Percentiles rank a stretch among this genome's conserved stretches.
These are phyloP conservation scores for Aphelenchoides fujianensis DNA, from an alignment of 1,140 invertebrate species.

Conservation along the genomic window DNA sequence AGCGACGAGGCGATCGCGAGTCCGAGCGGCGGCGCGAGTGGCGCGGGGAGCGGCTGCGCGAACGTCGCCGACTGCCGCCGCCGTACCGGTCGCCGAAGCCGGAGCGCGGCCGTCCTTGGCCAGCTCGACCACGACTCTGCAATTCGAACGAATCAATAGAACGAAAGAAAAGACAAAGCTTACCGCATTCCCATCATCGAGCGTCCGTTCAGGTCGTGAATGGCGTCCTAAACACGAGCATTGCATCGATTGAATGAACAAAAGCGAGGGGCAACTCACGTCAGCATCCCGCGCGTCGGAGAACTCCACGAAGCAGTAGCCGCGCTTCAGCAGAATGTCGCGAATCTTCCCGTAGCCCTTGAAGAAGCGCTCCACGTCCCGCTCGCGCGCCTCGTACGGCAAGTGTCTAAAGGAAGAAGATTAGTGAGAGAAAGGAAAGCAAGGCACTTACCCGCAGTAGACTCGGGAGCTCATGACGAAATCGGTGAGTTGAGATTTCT, in stretches of 20 bases:
- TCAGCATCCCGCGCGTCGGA: conserved; percentile 28
- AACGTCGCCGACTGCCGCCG: conserved; percentile 19
- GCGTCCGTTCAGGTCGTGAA: conserved; percentile 47
- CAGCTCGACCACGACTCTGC: conserved; percentile 47
- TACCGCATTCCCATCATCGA: conserved; percentile 49
- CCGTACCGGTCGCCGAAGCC: conserved; percentile 30
- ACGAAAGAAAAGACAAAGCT: not conserved
- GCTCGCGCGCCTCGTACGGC: conserved; percentile 44
- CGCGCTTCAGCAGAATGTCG: conserved; percentile 50
- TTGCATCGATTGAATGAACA: no score
- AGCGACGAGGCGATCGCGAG: conserved; percentile 17
- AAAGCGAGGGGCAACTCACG: not conserved
- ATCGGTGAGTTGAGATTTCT: no score
- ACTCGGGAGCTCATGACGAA: conserved; percentile 14
- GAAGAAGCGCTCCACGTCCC: conserved; percentile 47
- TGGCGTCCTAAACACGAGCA: conserved; percentile 39
- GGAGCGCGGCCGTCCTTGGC: conserved; percentile 41
- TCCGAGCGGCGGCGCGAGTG: no score
- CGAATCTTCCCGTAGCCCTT: conserved; percentile 50
- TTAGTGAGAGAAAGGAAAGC: no score
- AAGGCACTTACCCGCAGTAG: not conserved
- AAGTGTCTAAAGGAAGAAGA: conserved; percentile 32
- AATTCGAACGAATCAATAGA: conserved; percentile 16
- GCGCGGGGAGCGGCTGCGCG: conserved; percentile 23
- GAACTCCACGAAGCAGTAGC: conserved; percentile 46